Evolutionary conservation across 2,797 vertebrate species (phyloP), one percentile per base, ranked within the genome.

Genomic region (Botia almorhae): DNA sequence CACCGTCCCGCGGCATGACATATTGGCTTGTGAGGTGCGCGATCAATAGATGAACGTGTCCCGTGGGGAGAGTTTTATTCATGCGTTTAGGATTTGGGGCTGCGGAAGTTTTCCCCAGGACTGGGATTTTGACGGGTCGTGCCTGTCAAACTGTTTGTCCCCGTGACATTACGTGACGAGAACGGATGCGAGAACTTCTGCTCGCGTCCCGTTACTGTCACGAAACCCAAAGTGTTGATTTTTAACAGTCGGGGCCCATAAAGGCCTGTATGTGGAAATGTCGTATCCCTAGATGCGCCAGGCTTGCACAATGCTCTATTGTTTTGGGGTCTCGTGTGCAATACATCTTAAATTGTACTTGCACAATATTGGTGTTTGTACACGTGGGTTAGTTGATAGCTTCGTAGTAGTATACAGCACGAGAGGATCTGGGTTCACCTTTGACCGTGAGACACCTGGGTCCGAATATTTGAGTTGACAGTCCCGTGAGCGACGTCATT

Each of bases 31-130:
- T 69, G 70, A 83, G 16, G 85, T 81, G 82, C 72, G 8, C 39
- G 80, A 61, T 60, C 13, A 69, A 51, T 13, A 68, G 56, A 78
- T 81, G 23, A 67, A 69, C 87, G 83, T 69, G 86, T 87, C 84
- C 86, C 39, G 36, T 16, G 33, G 81, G 88, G 85, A 87, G 78
- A 83, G 91, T 90, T 85, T 78, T 86, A 87, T 81, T 91, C 88
- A 91, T 91, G 91, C 90, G 88, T 92, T 89, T 90, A 85, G 23
- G 85, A 63, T 73, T 87, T 92, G 91, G 89, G 90, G 91, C 0
- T 11, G 8, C 1, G 83, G 87, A 94, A 94, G 92, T 94, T 94
- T 91, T 90, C 91, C 91, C 16, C 91, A 90, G 81, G 90, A 91
- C 88, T 86, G 81, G 79, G 4, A 85, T 81, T 86, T 61, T 65